Evolutionary conservation across 2,113 vertebrate genomes (phyloP), one percentile per base, ranked within the genome.

Genomic region (Uria lomvia): DNA sequence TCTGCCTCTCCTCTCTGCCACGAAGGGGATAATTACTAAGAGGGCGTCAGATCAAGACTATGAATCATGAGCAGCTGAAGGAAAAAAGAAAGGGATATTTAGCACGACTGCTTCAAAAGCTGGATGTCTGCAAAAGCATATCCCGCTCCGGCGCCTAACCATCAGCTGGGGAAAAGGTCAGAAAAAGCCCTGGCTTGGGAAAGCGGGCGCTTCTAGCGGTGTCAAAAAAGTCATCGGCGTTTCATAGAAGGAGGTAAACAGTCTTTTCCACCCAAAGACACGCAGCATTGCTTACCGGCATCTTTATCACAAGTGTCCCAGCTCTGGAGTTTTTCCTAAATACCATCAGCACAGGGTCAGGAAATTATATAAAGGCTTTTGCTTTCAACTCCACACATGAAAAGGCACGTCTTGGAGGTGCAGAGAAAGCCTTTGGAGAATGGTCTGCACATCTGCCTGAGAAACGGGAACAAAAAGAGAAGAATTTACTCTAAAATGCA

Each of bases 61-160:
- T 91, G 88, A 94, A 89, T 92, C 86, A 74, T 2, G 68, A 96
- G 29, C 75, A 80, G 88, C 75, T 95, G 86, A 80, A 82, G 62
- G 42, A n/a, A 10, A 45, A 76, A 71, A 65, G 27, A 36, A 90
- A 60, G 10, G 43, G 66, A 30, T 65, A 53, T 85, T 96, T 72
- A 72, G 13, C 34, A 43, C 0, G 12, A 17, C 29, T 87, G 60
- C 73, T 78, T 68, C 60, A 67, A 83, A 72, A 88, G 45, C 66
- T 78, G 82, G 8, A 6, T 60, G 43, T 24, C 70, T 95, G 38
- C 11, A 40, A 53, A 36, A 63, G 20, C 3, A 1, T 12, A 75
- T 42, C 49, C 36, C 0, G 0, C 60, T 12, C 43, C 1, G 0
- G 49, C 8, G 27, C 17, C 53, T n/a, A 52, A 30, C 6, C 12